Evolutionary conservation across 2,797 vertebrate genomes (phyloP).

Genomic region (Esox masquinongy): DNA sequence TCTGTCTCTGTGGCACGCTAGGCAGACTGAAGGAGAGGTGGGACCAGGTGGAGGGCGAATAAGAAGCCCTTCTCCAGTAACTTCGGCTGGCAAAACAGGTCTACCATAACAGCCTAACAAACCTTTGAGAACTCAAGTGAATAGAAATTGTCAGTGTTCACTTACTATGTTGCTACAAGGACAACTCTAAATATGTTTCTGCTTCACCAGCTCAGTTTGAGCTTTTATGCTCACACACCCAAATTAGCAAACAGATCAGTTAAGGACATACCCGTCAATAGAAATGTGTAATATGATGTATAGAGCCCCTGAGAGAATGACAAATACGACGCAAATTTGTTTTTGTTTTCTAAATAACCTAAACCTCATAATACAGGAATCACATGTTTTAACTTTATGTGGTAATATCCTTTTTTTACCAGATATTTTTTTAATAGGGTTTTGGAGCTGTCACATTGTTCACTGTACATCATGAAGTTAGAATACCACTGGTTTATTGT

Average conservation of each 20-base stretch:
- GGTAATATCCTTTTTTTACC: not conserved
- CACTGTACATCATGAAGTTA: not conserved
- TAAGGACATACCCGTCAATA: not conserved
- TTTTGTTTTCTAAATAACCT: not conserved
- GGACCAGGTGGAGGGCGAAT: slow-evolving; percentile 10
- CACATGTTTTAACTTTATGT: not conserved
- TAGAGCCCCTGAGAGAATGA: not conserved
- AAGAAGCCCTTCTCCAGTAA: not conserved
- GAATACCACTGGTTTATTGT: too few relatives aligned
- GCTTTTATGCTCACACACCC: not conserved
- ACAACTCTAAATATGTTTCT: not conserved
- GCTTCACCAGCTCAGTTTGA: slow-evolving; percentile 21
- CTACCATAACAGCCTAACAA: not conserved
- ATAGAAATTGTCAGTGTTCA: not conserved
- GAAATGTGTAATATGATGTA: not conserved
- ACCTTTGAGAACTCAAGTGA: not conserved
- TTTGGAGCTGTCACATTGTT: not conserved
- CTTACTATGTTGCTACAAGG: slow-evolving; percentile 1
- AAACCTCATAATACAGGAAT: not conserved
- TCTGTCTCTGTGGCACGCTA: slow-evolving; percentile 38
- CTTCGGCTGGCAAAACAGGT: not conserved
- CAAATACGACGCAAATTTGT: not conserved
- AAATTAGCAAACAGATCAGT: not conserved
- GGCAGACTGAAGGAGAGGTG: slow-evolving; percentile 25
- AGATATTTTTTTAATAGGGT: not conserved